Evolutionary conservation across 2,888 invertebrate species (phyloP).

Genomic region (Gasteruption jaculator): DNA sequence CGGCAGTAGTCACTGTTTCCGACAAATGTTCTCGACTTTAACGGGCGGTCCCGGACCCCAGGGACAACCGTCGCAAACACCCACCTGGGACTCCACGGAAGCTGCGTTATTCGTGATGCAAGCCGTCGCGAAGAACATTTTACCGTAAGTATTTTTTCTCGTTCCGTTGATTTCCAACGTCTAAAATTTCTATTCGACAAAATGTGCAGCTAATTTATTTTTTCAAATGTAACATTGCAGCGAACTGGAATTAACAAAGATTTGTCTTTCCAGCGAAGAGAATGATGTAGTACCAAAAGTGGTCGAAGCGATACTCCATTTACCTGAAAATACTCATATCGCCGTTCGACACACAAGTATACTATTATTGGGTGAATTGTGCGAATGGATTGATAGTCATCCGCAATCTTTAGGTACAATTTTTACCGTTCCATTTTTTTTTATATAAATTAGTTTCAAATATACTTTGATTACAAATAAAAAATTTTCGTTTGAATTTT

Average conservation of each 20-base stretch:
- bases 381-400: conserved; percentile 93
- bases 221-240: not conserved
- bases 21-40: conserved; percentile 81
- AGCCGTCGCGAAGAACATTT: conserved; percentile 88
- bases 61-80: conserved; percentile 55
- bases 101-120: conserved; percentile 94
- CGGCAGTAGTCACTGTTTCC: conserved; percentile 86
- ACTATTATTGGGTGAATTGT: conserved; percentile 80
- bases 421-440: conserved; percentile 1
- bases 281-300: conserved; percentile 91
- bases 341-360: conserved; percentile 88
- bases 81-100: conserved; percentile 91
- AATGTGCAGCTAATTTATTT: not conserved
- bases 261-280: conserved; percentile 64
- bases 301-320: conserved; percentile 81
- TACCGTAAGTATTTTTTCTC: conserved; percentile 68
- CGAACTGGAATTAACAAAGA: not conserved
- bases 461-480: too few relatives aligned
- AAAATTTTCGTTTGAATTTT: conserved; percentile 2
- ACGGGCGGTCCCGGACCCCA: conserved; percentile 37
- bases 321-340: conserved; percentile 76
- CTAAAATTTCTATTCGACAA: too few relatives aligned
- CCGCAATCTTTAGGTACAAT: conserved; percentile 65
- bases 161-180: not conserved
- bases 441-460: conserved; percentile 5